Conservation (phyloP, 2,888 invertebrate genomes). For the Acanthosepion esculentum region DNA sequence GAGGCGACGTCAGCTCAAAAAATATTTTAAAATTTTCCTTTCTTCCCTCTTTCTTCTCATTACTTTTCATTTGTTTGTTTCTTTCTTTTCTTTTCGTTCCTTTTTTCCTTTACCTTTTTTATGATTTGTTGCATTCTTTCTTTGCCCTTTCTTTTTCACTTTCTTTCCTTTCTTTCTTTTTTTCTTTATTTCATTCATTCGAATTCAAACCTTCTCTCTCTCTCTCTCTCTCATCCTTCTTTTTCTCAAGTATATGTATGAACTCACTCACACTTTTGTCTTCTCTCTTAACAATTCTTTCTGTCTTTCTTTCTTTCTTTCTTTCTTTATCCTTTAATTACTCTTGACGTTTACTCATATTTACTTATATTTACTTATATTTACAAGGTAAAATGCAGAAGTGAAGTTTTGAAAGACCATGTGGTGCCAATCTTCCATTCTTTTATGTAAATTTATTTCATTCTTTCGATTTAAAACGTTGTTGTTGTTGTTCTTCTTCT, state of each 20-base stretch:
- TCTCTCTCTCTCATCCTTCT: background rate
- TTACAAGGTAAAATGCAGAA: no score
- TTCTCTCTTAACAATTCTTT: no score
- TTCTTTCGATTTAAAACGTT: background rate
- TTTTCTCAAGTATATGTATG: background rate
- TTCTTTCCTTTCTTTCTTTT: background rate
- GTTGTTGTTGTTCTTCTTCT: background rate
- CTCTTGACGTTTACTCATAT: no score
- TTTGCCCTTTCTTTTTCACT: background rate
- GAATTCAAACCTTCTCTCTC: no score
- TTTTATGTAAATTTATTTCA: background rate
- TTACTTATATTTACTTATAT: no score
- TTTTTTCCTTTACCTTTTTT: background rate
- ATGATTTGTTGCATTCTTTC: background rate
- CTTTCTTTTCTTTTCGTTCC: background rate
- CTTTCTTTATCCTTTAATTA: background rate
- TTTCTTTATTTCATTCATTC: background rate
- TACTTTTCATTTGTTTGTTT: background rate
- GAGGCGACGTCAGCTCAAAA: background rate
- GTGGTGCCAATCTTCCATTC: background rate
- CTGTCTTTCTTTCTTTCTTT: background rate
- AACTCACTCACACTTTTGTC: no score
- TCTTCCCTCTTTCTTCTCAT: background rate
- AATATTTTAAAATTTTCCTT: background rate
- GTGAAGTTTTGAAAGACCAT: no score